Evolutionary conservation across 2,888 invertebrate species (phyloP).

Genomic region (Alcis repandata): DNA sequence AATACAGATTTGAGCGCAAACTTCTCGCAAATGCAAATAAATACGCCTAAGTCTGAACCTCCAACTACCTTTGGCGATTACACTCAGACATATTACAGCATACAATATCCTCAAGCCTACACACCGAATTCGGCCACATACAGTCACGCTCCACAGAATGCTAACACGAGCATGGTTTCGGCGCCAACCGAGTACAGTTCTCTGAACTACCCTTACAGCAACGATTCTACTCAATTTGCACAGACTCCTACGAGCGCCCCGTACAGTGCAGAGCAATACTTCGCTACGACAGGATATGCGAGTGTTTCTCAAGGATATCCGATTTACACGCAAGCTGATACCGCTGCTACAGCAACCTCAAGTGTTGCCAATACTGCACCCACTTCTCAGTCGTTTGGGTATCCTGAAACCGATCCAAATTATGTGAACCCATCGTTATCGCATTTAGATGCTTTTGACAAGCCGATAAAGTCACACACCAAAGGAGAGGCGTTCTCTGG

Average conservation of each 20-base stretch:
- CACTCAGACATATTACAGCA: slow-evolving; percentile 73
- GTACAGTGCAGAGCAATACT: slow-evolving; percentile 61
- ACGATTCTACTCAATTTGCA: slow-evolving; percentile 54
- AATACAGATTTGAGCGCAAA: slow-evolving; percentile 64
- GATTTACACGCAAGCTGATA: slow-evolving; percentile 66
- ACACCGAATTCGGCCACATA: slow-evolving; percentile 70
- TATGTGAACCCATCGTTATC: slow-evolving; percentile 58
- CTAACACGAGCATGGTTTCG: slow-evolving; percentile 62
- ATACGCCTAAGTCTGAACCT: slow-evolving; percentile 61
- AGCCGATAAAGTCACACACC: slow-evolving; percentile 80
- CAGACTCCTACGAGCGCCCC: slow-evolving; percentile 48
- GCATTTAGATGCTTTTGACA: slow-evolving; percentile 71
- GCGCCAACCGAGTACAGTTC: slow-evolving; percentile 65
- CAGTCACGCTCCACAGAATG: slow-evolving; percentile 66
- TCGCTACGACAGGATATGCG: slow-evolving; percentile 59
- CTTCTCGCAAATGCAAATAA: slow-evolving; percentile 76
- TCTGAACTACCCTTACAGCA: slow-evolving; percentile 67
- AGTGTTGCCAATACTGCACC: slow-evolving; percentile 55
- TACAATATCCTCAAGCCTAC: slow-evolving; percentile 70
- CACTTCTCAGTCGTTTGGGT: slow-evolving; percentile 54
- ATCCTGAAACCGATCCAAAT: slow-evolving; percentile 46
- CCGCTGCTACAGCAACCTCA: slow-evolving; percentile 55
- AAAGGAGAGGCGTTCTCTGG: slow-evolving; percentile 74
- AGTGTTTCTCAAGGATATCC: slow-evolving; percentile 66
- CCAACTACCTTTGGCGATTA: slow-evolving; percentile 62